These are phyloP conservation scores for Lophius piscatorius DNA, from an alignment of 2,113 vertebrate species.

Conservation along the genomic window DNA sequence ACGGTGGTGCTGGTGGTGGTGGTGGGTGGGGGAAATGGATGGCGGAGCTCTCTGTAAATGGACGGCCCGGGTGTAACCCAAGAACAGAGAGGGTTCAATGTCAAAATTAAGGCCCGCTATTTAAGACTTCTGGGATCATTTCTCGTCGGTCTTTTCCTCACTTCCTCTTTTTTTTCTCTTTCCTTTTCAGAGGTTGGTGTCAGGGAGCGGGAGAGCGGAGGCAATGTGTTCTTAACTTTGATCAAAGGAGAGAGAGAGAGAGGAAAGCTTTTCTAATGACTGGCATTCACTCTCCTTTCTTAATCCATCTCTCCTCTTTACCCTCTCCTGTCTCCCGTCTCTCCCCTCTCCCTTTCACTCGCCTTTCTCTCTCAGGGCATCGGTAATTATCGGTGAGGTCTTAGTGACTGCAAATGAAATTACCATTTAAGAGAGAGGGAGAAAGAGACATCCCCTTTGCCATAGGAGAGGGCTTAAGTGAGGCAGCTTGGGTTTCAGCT, in stretches of 20 bases:
- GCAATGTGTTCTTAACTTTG: conserved; percentile 74
- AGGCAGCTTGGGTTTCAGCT: conserved; percentile 82
- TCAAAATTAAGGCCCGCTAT: conserved; percentile 76
- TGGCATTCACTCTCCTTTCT: conserved; percentile 71
- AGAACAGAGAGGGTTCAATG: conserved; percentile 73
- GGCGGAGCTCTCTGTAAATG: conserved; percentile 79
- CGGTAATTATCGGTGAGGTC: conserved; percentile 85
- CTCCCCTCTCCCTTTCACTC: conserved; percentile 65
- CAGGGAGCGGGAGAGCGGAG: conserved; percentile 67
- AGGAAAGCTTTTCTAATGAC: conserved; percentile 73
- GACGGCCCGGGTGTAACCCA: conserved; percentile 66
- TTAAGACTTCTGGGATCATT: conserved; percentile 72
- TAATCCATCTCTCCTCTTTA: conserved; percentile 69
- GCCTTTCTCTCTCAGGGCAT: conserved; percentile 78
- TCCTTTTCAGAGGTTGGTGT: conserved; percentile 70
- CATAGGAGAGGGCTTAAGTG: conserved; percentile 81
- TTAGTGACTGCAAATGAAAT: conserved; percentile 88
- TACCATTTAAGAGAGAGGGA: conserved; percentile 85
- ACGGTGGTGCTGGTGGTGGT: no score
- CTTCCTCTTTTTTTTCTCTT: conserved; percentile 33
- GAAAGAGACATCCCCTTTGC: conserved; percentile 81
- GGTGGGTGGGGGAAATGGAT: conserved; percentile 11
- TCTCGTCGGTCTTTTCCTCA: conserved; percentile 38
- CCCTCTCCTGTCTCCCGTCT: conserved; percentile 62
- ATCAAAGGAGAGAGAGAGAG: conserved; percentile 70